A percentile compares a stretch with the other conserved stretches of the same genome.
Evolutionary conservation across 2,797 vertebrate species (phyloP).

Genomic region (Nyctalus aviator): DNA sequence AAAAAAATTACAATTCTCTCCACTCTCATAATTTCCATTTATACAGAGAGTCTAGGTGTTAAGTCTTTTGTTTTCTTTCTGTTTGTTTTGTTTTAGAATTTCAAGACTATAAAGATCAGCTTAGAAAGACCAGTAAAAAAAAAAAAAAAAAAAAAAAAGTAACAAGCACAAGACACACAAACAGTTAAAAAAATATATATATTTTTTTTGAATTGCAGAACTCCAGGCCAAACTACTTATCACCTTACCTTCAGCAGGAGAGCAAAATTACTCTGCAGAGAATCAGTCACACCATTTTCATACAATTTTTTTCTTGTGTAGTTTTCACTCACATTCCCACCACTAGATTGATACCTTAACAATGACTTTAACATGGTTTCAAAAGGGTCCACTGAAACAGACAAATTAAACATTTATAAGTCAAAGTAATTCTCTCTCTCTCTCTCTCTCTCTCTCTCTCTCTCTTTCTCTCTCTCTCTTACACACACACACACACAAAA

Average conservation of each 20-base stretch:
- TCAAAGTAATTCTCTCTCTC: slow-evolving; percentile 1
- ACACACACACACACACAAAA: not conserved
- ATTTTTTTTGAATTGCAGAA: not conserved
- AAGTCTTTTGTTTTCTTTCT: not conserved
- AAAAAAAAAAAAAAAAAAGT: not conserved
- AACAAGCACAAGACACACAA: not conserved
- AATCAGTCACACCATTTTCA: slow-evolving; percentile 91
- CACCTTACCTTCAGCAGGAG: slow-evolving; percentile 92
- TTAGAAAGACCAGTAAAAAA: not conserved
- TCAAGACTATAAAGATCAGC: slow-evolving; percentile 38
- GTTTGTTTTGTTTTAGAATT: slow-evolving; percentile 13
- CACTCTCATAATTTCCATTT: not conserved
- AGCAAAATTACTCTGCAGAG: slow-evolving; percentile 92
- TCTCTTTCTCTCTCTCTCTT: too few species aligned
- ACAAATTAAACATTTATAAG: slow-evolving; percentile 62
- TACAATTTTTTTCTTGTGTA: slow-evolving; percentile 93
- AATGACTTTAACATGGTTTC: slow-evolving; percentile 98
- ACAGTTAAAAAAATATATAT: slow-evolving; percentile 5
- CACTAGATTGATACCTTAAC: slow-evolving; percentile 93
- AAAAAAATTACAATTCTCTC: not conserved
- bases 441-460: too few species aligned
- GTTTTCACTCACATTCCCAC: slow-evolving; percentile 88
- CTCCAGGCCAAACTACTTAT: not conserved
- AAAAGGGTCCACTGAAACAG: slow-evolving; percentile 94
- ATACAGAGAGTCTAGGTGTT: not conserved